A percentile compares a stretch with the other conserved stretches of the same genome.
These are phyloP conservation scores for Daktulosphaira vitifoliae DNA, from an alignment of 1,140 invertebrate genomes.

Conservation along the genomic window DNA sequence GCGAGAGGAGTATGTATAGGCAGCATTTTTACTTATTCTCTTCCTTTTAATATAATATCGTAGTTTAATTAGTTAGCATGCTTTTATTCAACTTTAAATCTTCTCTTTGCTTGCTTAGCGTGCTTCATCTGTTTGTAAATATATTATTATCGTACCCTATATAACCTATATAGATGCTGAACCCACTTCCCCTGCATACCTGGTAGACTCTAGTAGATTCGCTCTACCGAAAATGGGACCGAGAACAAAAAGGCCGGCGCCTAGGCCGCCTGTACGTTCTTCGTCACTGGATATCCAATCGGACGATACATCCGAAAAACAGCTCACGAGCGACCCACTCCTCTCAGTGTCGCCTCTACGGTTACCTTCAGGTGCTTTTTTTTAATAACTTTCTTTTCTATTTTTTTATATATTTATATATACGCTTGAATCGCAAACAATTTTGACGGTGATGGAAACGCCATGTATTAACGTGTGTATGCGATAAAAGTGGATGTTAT, in stretches of 20 bases:
- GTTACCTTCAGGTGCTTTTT: conserved; percentile 24
- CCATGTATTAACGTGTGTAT: too few relatives aligned
- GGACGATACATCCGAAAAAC: not conserved
- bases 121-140: too few relatives aligned
- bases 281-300: not conserved
- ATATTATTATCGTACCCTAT: conserved; percentile 11
- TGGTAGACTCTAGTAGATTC: conserved; percentile 19
- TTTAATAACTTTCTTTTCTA: conserved; percentile 11
- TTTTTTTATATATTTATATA: not conserved
- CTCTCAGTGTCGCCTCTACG: not conserved
- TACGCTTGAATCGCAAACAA: too few relatives aligned
- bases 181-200: conserved; percentile 22
- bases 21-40: too few relatives aligned
- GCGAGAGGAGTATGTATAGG: conserved; percentile 21
- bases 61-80: too few relatives aligned
- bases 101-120: too few relatives aligned
- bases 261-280: conserved; percentile 13
- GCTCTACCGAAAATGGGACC: not conserved
- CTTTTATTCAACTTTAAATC: too few relatives aligned
- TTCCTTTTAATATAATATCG: too few relatives aligned
- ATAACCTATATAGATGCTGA: conserved; percentile 14
- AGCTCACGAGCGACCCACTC: not conserved
- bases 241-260: conserved; percentile 19
- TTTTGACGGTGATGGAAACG: too few relatives aligned
- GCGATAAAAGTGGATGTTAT: not conserved